phyloP scores from a whole-genome alignment of 2,113 vertebrate genomes.

The Notiomystis cincta region DNA sequence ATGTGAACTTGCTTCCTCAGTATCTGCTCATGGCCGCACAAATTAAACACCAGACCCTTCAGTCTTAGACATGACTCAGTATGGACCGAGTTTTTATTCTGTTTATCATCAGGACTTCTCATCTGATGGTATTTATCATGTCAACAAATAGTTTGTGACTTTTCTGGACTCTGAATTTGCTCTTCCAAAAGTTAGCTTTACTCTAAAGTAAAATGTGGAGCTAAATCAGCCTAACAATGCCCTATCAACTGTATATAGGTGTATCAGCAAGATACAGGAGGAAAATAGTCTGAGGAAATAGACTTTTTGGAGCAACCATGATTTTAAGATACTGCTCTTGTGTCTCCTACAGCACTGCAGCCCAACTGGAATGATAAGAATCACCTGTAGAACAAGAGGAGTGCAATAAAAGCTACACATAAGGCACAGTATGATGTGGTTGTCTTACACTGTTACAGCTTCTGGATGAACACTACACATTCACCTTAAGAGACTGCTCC shows the following conservation, averaged over 20 bases:
- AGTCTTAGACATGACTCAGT: background rate
- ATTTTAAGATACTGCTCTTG: background rate
- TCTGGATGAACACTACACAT: background rate
- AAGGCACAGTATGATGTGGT: background rate
- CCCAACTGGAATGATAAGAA: background rate
- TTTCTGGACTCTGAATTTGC: background rate
- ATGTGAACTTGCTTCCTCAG: background rate
- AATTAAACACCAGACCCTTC: background rate
- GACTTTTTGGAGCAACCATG: background rate
- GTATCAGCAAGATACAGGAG: background rate
- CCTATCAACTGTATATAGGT: background rate
- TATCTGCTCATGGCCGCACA: background rate
- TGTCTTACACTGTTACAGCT: background rate
- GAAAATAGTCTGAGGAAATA: too few relatives aligned
- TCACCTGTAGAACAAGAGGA: background rate
- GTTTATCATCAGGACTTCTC: background rate
- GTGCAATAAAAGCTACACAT: fast-evolving
- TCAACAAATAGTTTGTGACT: background rate
- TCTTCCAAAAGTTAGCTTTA: background rate
- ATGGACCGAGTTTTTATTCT: background rate
- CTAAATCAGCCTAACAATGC: background rate
- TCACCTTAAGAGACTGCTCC: background rate
- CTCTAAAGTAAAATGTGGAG: background rate
- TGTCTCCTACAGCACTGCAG: background rate
- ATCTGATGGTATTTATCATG: background rate